Base-by-base conservation (phyloP, 2,797 vertebrate genomes). In the Esox masquinongy region DNA sequence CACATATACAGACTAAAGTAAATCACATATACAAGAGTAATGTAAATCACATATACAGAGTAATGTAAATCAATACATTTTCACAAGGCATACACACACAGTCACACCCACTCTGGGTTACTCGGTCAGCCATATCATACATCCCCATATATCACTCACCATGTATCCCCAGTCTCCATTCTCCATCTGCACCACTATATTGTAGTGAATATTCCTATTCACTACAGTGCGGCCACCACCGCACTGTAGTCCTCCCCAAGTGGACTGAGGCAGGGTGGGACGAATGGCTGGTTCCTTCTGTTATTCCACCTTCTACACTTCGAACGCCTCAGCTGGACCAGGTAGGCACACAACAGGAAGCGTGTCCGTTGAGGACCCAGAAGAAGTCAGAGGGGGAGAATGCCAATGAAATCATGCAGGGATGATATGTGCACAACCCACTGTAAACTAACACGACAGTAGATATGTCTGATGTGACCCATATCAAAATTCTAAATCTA, bases 121-220 rank as follows among this genome's bases (percentile, higher is more conserved):
- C 91, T 80, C 94, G 95, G 88, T 96, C 94, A 88, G 93, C 94
- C 94, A 94, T 96, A 3, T 31, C 29, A 31, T n/a, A n/a, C 34
- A 34, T 5, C 34, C 34, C 34, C 5, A 5, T 39, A 39, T 0
- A 36, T 47, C 71, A 92, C 94, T 91, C 85, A 96, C 95, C 95
- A 94, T 94, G 92, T 95, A 94, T 87, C 92, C 90, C 95, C 95
- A 95, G 92, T 95, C 95, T 91, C 95, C 95, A 96, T 96, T 95
- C 93, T 96, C 95, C 95, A 96, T 95, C 90, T 93, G 93, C 8
- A 29, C 68, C 36, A 59, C 15, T 73, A 34, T 49, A 66, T 66
- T 29, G 36, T 11, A 49, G 5, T 11, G 24, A 26, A 61, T 5
- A 26, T 22, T 63, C 9, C 61, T 63, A 15, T 24, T 63, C 26